These are phyloP conservation scores for Colius striatus DNA, from an alignment of 2,113 vertebrate species.

Conservation along the genomic window DNA sequence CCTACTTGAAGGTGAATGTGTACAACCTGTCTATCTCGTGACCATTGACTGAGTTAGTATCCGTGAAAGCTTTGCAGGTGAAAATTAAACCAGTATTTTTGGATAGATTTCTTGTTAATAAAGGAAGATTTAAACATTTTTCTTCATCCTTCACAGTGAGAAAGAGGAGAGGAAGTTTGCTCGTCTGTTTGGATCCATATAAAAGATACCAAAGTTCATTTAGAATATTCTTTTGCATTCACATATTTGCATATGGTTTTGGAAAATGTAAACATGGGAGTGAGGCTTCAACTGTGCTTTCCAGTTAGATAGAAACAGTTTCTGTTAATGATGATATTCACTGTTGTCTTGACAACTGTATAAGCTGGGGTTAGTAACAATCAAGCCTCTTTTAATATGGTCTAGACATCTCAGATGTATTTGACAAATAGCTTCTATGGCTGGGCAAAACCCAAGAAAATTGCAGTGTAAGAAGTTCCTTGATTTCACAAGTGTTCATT, in stretches of 20 bases:
- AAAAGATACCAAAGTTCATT: neutral
- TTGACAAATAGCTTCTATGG: constrained; percentile 13
- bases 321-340: constrained; percentile 45
- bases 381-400: constrained; percentile 38
- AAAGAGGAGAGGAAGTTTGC: neutral
- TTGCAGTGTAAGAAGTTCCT: neutral
- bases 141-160: neutral
- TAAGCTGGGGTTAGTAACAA: constrained; percentile 46
- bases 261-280: neutral
- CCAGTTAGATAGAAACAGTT: neutral
- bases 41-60: neutral
- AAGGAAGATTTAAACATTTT: neutral
- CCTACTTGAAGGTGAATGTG: neutral
- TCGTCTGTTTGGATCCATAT: neutral
- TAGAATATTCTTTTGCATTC: constrained; percentile 10
- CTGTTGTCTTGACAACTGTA: constrained; percentile 58
- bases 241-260: neutral
- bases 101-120: neutral
- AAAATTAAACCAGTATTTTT: constrained; percentile 8
- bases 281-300: constrained; percentile 32
- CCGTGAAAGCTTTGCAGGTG: neutral
- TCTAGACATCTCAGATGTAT: constrained; percentile 44
- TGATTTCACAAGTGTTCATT: neutral
- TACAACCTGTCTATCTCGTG: neutral
- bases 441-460: constrained; percentile 19